phyloP scores from a whole-genome alignment of 1,140 invertebrate genomes.

The Drosophila oshimai region DNA sequence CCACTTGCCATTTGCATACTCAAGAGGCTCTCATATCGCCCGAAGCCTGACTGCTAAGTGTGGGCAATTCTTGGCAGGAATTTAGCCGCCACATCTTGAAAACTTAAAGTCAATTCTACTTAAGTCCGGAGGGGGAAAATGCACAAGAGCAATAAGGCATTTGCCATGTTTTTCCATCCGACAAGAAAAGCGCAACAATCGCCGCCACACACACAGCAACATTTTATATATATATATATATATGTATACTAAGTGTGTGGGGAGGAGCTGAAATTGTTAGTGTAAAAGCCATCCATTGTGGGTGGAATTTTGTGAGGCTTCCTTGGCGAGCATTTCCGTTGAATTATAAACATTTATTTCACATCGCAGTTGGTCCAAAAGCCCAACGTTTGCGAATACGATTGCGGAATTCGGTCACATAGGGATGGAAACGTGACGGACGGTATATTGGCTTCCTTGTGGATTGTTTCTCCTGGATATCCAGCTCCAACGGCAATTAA shows the following conservation, averaged over 20 bases:
- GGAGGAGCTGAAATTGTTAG: neutral
- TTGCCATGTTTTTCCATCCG: conserved; percentile 31
- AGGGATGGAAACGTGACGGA: conserved; percentile 1
- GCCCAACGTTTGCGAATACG: neutral
- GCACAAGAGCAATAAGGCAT: conserved; percentile 17
- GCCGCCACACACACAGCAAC: neutral
- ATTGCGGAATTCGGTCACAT: conserved; percentile 31
- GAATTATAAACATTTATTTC: conserved; percentile 48
- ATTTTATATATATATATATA: conserved; percentile 2
- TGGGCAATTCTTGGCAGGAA: conserved; percentile 20
- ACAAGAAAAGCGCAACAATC: conserved; percentile 42
- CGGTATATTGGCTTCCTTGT: conserved; percentile 8
- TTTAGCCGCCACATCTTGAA: neutral
- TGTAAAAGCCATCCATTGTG: neutral
- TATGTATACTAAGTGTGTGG: neutral
- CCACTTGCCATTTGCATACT: conserved; percentile 22
- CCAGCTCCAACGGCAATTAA: conserved; percentile 1
- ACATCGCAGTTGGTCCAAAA: conserved; percentile 5
- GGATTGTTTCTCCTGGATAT: neutral
- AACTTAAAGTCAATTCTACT: conserved; percentile 16
- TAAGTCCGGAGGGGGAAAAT: neutral
- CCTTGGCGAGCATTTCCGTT: conserved; percentile 32
- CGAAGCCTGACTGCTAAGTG: conserved; percentile 10
- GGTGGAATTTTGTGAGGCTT: conserved; percentile 3
- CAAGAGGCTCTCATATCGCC: conserved; percentile 10